Evolutionary conservation across 2,888 invertebrate genomes (phyloP).

Genomic region (Nineta flava): DNA sequence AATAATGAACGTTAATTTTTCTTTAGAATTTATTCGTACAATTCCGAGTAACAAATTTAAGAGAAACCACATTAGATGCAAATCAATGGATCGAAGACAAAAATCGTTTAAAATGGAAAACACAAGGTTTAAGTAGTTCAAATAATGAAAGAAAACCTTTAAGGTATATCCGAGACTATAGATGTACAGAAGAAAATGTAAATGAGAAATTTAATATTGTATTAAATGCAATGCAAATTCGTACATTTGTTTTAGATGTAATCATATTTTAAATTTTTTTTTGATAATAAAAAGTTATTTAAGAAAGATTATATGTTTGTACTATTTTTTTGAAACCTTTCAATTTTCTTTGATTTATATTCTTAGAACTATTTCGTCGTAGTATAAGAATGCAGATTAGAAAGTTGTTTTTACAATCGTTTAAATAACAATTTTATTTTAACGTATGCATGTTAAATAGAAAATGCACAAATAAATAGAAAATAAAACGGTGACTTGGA

Average conservation of each 20-base stretch:
- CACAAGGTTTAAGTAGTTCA: conserved; percentile 8
- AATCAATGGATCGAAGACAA: conserved; percentile 38
- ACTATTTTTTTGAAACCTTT: too few relatives aligned
- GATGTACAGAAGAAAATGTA: conserved; percentile 9
- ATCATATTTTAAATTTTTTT: too few relatives aligned
- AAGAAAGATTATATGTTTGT: too few relatives aligned
- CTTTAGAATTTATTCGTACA: conserved; percentile 25
- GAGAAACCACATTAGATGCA: conserved; percentile 29
- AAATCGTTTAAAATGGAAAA: conserved; percentile 36
- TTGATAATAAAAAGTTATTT: too few relatives aligned
- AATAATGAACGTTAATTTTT: background rate
- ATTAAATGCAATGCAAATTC: conserved; percentile 57
- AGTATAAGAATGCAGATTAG: too few relatives aligned
- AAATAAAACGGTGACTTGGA: too few relatives aligned
- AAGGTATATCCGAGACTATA: conserved; percentile 1
- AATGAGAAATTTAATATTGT: conserved; percentile 26
- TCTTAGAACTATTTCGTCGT: too few relatives aligned
- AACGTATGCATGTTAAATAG: too few relatives aligned
- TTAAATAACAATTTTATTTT: too few relatives aligned
- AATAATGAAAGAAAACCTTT: background rate
- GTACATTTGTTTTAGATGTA: conserved; percentile 40
- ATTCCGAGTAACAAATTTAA: conserved; percentile 22
- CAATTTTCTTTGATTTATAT: too few relatives aligned
- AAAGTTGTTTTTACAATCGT: too few relatives aligned
- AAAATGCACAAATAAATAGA: too few relatives aligned